Conservation (phyloP, 1,140 invertebrate species). For the Drosophila littoralis region DNA sequence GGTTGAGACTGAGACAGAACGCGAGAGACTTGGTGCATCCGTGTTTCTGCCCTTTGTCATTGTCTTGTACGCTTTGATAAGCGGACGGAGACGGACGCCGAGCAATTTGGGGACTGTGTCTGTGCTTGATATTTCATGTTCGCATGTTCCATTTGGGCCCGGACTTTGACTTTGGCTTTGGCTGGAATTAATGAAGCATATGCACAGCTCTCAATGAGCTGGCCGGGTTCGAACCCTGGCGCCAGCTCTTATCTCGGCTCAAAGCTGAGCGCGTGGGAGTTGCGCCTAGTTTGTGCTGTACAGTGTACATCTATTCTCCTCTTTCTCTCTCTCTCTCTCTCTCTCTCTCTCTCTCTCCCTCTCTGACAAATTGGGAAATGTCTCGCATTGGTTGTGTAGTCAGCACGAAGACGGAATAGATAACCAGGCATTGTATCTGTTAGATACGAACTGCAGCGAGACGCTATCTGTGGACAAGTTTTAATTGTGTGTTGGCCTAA, state of each 20-base stretch:
- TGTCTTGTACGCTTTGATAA: conserved; percentile 78
- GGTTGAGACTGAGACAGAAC: background rate
- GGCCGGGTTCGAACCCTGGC: conserved; percentile 21
- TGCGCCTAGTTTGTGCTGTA: background rate
- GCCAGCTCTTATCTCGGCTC: conserved; percentile 29
- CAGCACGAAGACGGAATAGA: conserved; percentile 32
- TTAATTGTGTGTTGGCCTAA: conserved; percentile 67
- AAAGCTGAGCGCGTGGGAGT: conserved; percentile 3
- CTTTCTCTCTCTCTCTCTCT: background rate
- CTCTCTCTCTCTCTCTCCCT: background rate
- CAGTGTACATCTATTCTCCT: conserved; percentile 3
- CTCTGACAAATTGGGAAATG: conserved; percentile 47
- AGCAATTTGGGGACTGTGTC: conserved; percentile 67
- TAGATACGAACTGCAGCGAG: conserved; percentile 25
- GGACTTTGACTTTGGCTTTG: conserved; percentile 2
- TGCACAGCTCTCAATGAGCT: conserved; percentile 20
- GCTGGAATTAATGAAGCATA: conserved; percentile 50
- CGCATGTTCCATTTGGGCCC: conserved; percentile 57
- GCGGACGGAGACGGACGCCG: conserved; percentile 44
- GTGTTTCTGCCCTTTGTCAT: conserved; percentile 78
- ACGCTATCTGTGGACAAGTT: conserved; percentile 60
- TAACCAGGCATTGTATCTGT: conserved; percentile 49
- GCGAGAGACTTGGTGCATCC: conserved; percentile 24
- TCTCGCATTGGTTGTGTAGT: conserved; percentile 1
- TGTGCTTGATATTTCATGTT: conserved; percentile 71